Evolutionary conservation across 1,140 invertebrate species (phyloP).

Genomic region (Drosophila bocki): DNA sequence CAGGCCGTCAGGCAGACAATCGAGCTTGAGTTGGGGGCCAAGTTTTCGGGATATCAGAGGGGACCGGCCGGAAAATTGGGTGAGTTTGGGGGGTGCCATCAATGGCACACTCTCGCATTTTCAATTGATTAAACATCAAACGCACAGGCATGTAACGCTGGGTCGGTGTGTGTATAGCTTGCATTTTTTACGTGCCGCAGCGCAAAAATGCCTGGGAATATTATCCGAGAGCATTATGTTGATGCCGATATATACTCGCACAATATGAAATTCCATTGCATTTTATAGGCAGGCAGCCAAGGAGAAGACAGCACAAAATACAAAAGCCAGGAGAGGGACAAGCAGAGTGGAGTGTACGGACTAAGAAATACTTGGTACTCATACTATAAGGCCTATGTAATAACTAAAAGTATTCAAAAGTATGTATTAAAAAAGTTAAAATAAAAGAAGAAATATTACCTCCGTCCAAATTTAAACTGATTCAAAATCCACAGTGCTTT

Average conservation of each 20-base stretch:
- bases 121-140: slow-evolving; percentile 81
- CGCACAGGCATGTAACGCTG: slow-evolving; percentile 22
- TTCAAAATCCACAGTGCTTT: background rate
- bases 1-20: slow-evolving; percentile 56
- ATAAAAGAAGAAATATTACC: too few species aligned
- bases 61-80: slow-evolving; percentile 5
- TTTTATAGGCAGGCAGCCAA: slow-evolving; percentile 67
- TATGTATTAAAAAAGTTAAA: too few species aligned
- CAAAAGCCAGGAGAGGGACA: slow-evolving; percentile 16
- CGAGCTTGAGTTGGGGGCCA: slow-evolving; percentile 45
- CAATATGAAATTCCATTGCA: slow-evolving; percentile 81
- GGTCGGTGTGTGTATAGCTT: slow-evolving; percentile 41
- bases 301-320: slow-evolving; percentile 27
- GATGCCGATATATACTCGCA: slow-evolving; percentile 59
- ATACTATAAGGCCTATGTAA: too few species aligned
- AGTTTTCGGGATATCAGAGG: slow-evolving; percentile 7
- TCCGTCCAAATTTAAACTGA: background rate
- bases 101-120: slow-evolving; percentile 63
- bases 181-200: slow-evolving; percentile 80
- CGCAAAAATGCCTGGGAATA: slow-evolving; percentile 72
- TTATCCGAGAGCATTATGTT: slow-evolving; percentile 74
- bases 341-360: background rate
- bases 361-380: background rate
- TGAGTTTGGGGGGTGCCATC: slow-evolving; percentile 21
- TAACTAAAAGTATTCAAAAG: too few species aligned